Evolutionary conservation across 2,113 vertebrate species (phyloP), one percentile per base, ranked within the genome.

Genomic region (Agelaius phoeniceus): DNA sequence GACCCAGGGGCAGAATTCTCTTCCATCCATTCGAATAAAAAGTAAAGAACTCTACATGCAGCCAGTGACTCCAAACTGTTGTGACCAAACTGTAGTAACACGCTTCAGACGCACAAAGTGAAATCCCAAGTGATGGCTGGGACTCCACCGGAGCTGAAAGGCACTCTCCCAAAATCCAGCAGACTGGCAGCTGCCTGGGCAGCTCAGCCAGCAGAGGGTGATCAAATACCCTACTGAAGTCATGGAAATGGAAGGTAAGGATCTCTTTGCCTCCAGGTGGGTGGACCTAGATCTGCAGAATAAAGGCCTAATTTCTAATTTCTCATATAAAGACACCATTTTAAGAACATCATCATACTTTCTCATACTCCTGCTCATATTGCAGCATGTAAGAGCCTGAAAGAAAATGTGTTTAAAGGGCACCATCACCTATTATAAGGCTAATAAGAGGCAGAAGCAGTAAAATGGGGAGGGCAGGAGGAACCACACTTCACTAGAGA

Each of bases 1-100:
- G 75, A 86, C 80, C 91, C 72, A 72, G 69, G 21, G 96, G 90
- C 76, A 92, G 77, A 90, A 76, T 92, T 87, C 79, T 94, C 41
- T 81, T 81, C 90, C 65, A 90, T 90, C 84, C 80, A 72, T 49
- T 93, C 7, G 0, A 89, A 93, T 90, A 74, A 87, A 77, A 85
- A 59, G 7, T 10, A 88, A 67, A 81, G 49, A 43, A 57, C 11
- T 27, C 10, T 31, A 8, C 8, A 72, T 2, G 2, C 67, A 94
- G 84, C 22, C 65, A 74, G 68, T 21, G 68, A 90, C 73, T 84
- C 74, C 77, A 59, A 48, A 90, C 15, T 15, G 62, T 26, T 91
- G 58, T 58, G 58, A 82, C 58, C 76, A 26, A 83, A 61, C 52
- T 26, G 55, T 4, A 83, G 74, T 5, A 90, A 59, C 2, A 5